Conservation (phyloP, 1,140 invertebrate genomes). For the Acromyrmex charruanus region DNA sequence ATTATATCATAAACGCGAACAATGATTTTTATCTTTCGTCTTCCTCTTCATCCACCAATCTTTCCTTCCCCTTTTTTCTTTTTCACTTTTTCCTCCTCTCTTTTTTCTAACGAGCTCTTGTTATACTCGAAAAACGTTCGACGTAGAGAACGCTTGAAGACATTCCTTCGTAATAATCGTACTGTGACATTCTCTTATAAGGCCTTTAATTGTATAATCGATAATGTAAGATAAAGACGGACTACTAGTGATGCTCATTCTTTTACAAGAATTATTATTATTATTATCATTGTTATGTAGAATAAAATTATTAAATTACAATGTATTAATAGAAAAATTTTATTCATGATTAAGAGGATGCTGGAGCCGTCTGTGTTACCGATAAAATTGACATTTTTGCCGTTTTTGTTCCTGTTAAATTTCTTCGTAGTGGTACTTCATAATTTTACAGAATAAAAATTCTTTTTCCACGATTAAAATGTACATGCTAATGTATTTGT, state of each 20-base stretch:
- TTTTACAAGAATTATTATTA: background rate
- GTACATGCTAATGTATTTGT: no score
- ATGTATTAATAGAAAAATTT: background rate
- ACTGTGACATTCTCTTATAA: constrained; percentile 84
- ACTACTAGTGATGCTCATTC: constrained; percentile 20
- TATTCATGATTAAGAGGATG: background rate
- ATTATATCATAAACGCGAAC: constrained; percentile 54
- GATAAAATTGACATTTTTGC: no score
- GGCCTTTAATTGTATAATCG: constrained; percentile 76
- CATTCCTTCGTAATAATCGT: constrained; percentile 84
- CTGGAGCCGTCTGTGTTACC: no score
- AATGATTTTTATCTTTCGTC: constrained; percentile 59
- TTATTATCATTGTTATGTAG: background rate
- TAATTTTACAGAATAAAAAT: no score
- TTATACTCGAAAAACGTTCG: constrained; percentile 75
- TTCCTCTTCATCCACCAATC: constrained; percentile 46
- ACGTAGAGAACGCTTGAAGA: constrained; percentile 77
- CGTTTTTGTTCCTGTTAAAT: no score
- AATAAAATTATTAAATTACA: background rate
- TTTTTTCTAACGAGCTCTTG: constrained; percentile 71
- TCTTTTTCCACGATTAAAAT: no score
- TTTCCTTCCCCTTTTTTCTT: constrained; percentile 41
- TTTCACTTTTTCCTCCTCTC: constrained; percentile 42
- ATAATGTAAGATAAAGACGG: constrained; percentile 62
- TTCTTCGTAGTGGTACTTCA: no score